Evolutionary conservation across 2,888 invertebrate genomes (phyloP), one percentile per base, ranked within the genome.

Genomic region (Catocala nupta): DNA sequence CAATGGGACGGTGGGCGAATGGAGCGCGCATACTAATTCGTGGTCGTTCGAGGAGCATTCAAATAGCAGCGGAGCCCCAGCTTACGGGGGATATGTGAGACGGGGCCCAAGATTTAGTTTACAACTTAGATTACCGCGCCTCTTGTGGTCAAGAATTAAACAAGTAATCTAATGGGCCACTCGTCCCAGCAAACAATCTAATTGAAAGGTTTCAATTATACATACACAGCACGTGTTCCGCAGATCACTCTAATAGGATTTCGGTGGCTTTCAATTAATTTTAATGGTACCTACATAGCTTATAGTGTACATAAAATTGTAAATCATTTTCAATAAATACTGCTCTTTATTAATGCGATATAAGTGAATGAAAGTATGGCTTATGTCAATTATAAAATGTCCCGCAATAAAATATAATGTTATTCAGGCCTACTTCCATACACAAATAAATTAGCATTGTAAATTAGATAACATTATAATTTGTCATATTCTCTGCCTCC

Each of bases 11-110:
- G 83, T 68, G 75, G 82, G 78, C 81, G 92, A 91, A 93, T 93
- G 92, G 84, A 90, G 86, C 86, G 85, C 87, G 93, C 93, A 93
- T 93, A 93, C 93, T 93, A 93, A 93, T 93, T 92, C 91, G 90
- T 90, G 89, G 90, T 85, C 87, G 89, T 88, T 86, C 85, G 84
- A 85, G 87, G 75, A 87, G 83, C 92, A 92, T 93, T 92, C 92
- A 91, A 92, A 92, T 89, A 88, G 85, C 89, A 85, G 83, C 87
- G 81, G 75, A 87, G 90, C 90, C 90, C 36, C 73, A 82, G 94
- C 91, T 93, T 93, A 93, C 87, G 63, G 80, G 85, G 91, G 92
- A 92, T 92, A 93, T 93, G 93, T 93, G 93, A 91, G 90, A 89
- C 89, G 85, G 80, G 77, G 78, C 88, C 91, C 87, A 93, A 93